Base-by-base conservation (phyloP, 53 echinoderm and acorn worm genomes). In the Echinometra lucunter region DNA sequence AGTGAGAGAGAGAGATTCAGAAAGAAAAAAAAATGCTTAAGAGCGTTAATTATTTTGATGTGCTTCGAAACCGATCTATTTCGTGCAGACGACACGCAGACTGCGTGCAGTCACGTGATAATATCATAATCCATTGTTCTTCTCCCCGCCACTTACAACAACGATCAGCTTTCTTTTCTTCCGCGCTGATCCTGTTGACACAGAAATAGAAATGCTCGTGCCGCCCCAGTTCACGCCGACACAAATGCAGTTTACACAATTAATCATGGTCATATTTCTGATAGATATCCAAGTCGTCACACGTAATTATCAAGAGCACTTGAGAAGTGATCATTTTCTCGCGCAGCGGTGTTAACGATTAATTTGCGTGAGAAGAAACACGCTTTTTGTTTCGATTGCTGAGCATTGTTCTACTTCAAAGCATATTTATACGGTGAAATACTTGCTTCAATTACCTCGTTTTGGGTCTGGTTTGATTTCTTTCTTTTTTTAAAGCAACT, bases 21-120 rank as follows among this genome's bases (percentile, higher is more conserved):
- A 53, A 53, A 13, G 13, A 53, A 53, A 53, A 9, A 47, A 53
- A 69, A 30, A 69, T 7, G 32, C 30, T 40, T 18, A 78, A 38
- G 78, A 40, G 78, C 38, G 40, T 78, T 32, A 34, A 32, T 69
- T 27, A 6, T 30, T 35, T 72, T 38, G 78, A 78, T 38, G 78
- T 7, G 42, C 78, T 78, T 78, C 78, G 78, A 78, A 78, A 78
- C 40, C 78, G 78, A 78, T 78, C 78, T 78, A 78, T 78, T 40
- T 78, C 42, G 42, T 38, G 4, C 78, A 78, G 78, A 78, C 78
- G 35, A 78, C 28, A 74, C 37, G 15, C 37, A 74, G 74, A 74
- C 34, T 15, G 74, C 17, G 35, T 19, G 78, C 19, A 6, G 28
- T 35, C 78, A 78, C 78, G 78, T 78, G 78, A 78, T 23, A 4